A percentile compares a stretch with the other conserved stretches of the same genome.
phyloP scores from a whole-genome alignment of 2,113 vertebrate species.

The Mystacornis crossleyi region DNA sequence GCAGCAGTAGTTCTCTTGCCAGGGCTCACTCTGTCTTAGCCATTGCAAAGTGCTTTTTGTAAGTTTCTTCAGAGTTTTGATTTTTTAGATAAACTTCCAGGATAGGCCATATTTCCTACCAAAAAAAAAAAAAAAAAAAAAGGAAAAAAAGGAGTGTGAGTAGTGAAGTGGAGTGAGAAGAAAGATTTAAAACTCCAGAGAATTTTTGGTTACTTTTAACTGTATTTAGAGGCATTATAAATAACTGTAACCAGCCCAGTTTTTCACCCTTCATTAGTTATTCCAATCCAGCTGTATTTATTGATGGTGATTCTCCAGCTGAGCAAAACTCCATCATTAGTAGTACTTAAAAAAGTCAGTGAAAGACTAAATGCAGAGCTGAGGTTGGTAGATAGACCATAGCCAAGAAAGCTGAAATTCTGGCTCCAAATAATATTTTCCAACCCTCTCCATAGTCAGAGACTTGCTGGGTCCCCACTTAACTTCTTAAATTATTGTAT shows the following conservation, averaged over 20 bases:
- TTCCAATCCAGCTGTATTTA: not conserved
- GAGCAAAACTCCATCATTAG: constrained; percentile 6
- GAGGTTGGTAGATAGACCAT: not conserved
- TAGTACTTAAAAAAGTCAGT: not conserved
- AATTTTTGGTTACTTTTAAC: not conserved
- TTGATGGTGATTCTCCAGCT: not conserved
- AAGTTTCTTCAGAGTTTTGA: not conserved
- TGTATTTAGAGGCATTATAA: not conserved
- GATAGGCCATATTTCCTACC: not conserved
- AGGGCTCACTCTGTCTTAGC: not conserved
- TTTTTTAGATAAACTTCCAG: not conserved
- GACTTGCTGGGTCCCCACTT: not conserved
- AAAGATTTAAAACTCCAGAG: constrained; percentile 21
- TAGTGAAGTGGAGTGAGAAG: not conserved
- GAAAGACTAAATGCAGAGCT: constrained; percentile 34
- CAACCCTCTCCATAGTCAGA: not conserved
- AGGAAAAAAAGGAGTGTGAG: not conserved
- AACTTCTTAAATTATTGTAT: constrained; percentile 9
- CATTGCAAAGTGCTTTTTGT: not conserved
- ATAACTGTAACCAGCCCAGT: not conserved
- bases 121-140: not conserved
- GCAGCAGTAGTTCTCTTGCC: not conserved
- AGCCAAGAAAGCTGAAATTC: constrained; percentile 22
- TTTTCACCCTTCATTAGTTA: constrained; percentile 1
- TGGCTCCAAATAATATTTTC: constrained; percentile 41